These are phyloP conservation scores for Tethya wilhelma DNA, from an alignment of 37 sponge, comb jelly and placozoan genomes.

Conservation along the genomic window DNA sequence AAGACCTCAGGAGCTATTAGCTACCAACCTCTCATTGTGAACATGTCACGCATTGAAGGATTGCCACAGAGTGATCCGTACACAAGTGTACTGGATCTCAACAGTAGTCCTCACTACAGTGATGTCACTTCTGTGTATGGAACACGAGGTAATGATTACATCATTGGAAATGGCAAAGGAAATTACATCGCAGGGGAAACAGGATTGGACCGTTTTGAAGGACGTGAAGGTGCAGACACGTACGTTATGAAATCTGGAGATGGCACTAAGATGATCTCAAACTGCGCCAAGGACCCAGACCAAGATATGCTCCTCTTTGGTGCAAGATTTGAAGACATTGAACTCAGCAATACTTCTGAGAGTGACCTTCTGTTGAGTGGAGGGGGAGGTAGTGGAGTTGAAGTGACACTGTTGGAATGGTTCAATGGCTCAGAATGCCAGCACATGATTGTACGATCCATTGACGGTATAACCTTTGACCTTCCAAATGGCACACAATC, in stretches of 20 bases:
- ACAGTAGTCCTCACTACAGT: neutral
- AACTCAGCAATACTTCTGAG: neutral
- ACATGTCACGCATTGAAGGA: neutral
- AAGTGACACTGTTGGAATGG: neutral
- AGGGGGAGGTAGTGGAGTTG: neutral
- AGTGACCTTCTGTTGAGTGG: neutral
- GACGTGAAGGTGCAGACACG: conserved; percentile 5
- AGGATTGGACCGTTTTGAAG: conserved; percentile 4
- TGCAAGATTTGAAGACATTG: conserved; percentile 7
- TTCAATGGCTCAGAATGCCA: neutral
- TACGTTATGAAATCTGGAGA: neutral
- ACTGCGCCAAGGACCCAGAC: neutral
- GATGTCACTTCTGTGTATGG: neutral
- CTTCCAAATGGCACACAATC: neutral
- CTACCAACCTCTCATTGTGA: neutral
- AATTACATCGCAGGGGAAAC: conserved; percentile 3
- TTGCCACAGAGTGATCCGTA: neutral
- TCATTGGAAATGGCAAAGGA: neutral
- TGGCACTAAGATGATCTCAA: neutral
- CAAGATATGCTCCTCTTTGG: neutral
- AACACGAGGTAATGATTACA: neutral
- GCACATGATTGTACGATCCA: neutral
- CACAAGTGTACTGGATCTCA: neutral
- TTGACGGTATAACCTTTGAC: neutral
- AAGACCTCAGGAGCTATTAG: neutral